A percentile compares a stretch with the other conserved stretches of the same genome.
Conservation (phyloP, 2,113 vertebrate species). For the Coturnix japonica region DNA sequence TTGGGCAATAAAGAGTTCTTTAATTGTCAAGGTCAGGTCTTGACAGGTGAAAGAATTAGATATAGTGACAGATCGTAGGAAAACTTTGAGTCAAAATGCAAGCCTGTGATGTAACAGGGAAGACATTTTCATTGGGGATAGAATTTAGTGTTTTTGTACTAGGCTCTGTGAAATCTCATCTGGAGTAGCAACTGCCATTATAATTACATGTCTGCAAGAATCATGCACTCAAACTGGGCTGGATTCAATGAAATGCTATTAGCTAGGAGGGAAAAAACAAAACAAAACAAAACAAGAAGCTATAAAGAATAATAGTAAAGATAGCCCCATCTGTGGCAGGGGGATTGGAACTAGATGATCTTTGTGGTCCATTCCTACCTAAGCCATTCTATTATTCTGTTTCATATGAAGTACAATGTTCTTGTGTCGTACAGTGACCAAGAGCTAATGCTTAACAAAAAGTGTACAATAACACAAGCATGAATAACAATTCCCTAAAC, state of each 20-base stretch:
- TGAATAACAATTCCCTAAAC: background rate
- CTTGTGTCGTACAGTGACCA: background rate
- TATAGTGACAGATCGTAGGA: background rate
- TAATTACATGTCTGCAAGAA: background rate
- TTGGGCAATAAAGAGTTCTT: background rate
- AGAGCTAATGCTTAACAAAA: background rate
- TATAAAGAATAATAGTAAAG: background rate
- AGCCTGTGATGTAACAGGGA: background rate
- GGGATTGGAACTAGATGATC: no score
- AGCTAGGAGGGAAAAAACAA: background rate
- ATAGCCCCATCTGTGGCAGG: no score
- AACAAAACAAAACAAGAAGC: background rate
- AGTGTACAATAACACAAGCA: background rate
- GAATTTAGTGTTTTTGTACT: background rate
- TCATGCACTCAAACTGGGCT: background rate
- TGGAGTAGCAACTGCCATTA: background rate
- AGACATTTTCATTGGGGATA: background rate
- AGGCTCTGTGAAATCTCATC: background rate
- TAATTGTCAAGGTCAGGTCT: background rate
- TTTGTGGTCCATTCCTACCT: no score
- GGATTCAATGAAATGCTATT: background rate
- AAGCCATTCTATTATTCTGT: no score
- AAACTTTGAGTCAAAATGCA: background rate
- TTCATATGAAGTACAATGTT: background rate
- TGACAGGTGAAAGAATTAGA: background rate